Evolutionary conservation across 2,888 invertebrate species (phyloP), one percentile per base, ranked within the genome.

Genomic region (Pecten maximus): DNA sequence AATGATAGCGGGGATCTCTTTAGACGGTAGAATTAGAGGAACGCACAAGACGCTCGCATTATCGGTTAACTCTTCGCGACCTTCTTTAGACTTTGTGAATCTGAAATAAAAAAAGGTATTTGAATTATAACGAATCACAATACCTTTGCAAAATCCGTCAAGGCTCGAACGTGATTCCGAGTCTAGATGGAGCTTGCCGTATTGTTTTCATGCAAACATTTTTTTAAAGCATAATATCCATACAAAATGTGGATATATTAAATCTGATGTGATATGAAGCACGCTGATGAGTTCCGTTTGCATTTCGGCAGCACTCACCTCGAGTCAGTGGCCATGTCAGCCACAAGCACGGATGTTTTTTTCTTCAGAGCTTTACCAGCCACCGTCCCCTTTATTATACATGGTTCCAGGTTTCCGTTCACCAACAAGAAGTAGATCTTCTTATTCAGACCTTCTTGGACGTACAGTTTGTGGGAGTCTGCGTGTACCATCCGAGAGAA

Each of bases 1-100:
- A 2, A 94, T 60, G 8, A 94, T 93, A 16, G 92, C 94, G 50
- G 92, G 90, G 0, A 92, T 54, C 54, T 93, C 93, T 28, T 93
- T 93, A 39, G 93, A 91, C 12, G 94, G 94, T 40, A 94, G 48
- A 2, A 95, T 89, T 0, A 95, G 88, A 0, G 95, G 95, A 4
- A 94, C 87, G 89, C 93, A 93, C 86, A 95, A 90, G 44, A 93
- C 94, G 89, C 94, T 93, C 86, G 93, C 93, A 8, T 92, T 92
- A 28, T 88, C 60, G 28, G 35, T 28, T 35, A 12, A 74, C 23
- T 91, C 91, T 28, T 92, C 93, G n/a, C 89, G 90, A 15, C 92
- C 88, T 15, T 93, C 92, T 10, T 93, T 90, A 40, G 93, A 93
- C 91, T 87, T 88, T 54, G 90, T 92, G 90, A 93, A 93, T 87